Base-by-base conservation (phyloP, 2,888 invertebrate genomes). In the Phasia obesa region DNA sequence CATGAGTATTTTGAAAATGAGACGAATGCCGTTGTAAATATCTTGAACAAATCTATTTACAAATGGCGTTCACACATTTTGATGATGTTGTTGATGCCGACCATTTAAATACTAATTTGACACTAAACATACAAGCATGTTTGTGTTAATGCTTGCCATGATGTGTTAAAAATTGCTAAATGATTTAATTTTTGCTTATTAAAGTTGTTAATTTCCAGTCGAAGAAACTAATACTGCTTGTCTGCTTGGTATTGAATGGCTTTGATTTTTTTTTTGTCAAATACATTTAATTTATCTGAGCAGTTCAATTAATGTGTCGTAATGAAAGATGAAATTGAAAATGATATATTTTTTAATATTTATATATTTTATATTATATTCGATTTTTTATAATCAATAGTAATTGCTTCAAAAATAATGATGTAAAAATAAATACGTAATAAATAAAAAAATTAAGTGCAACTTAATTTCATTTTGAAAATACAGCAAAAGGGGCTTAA, bases 221-320 rank as follows among this genome's bases (percentile, higher is more conserved):
- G 27, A 76, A 62, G 73, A 82, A 82, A 82, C 77, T 67, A 31
- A 77, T 62, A 42, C 15, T 62, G 57, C 77, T 55, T 42, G 81
- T 82, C n/a, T 47, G 4, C 27, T 62, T 67, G 65, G 53, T 62
- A 17, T 44, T 71, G 11, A 64, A 59, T 60, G 31, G 59, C 19
- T 70, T 51, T 3, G 15, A 21, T 49, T 75, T 75, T 57, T 47
- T 53, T 19, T n/a, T n/a, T n/a, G 23, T n/a, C 51, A 65, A 35
- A 38, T 65, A 65, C 53, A 67, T 17, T 64, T 55, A 55, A 51
- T 73, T 73, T 47, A 21, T 21, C 73, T n/a, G n/a, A 44, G 59
- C 67, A 57, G 13, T 73, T 67, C 19, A 42, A 59, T 76, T 53
- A 21, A 42, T 25, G 49, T 51, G 35, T n/a, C n/a, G n/a, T n/a